These are phyloP conservation scores for Lamellibrachia columna DNA, from an alignment of 2,888 invertebrate genomes.

Conservation along the genomic window DNA sequence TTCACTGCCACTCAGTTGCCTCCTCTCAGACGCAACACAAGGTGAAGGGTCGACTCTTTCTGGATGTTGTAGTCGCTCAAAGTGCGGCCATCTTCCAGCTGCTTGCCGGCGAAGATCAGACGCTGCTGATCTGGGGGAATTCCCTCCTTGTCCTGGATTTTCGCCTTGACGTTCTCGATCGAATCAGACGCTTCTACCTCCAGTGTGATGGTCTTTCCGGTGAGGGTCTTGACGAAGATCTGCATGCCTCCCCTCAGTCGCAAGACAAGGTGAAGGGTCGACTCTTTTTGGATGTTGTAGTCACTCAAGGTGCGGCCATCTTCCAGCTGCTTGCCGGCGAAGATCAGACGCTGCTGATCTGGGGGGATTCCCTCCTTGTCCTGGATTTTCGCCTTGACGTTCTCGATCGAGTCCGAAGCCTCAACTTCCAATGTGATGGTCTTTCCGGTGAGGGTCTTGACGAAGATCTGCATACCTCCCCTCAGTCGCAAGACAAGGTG, in stretches of 20 bases:
- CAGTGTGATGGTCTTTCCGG: conserved; percentile 55
- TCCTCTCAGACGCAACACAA: conserved; percentile 71
- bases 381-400: conserved; percentile 78
- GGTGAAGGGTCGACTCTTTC: conserved; percentile 92
- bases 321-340: conserved; percentile 91
- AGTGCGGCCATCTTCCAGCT: conserved; percentile 90
- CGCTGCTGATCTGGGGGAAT: conserved; percentile 75
- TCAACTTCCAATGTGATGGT: conserved; percentile 70
- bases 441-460: conserved; percentile 46
- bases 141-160: conserved; percentile 64
- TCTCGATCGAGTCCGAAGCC: conserved; percentile 84
- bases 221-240: conserved; percentile 46
- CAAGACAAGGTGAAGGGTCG: conserved; percentile 84
- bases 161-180: conserved; percentile 90
- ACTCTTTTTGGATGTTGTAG: conserved; percentile 95
- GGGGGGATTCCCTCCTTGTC: conserved; percentile 66
- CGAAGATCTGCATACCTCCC: conserved; percentile 63
- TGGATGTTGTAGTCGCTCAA: conserved; percentile 94
- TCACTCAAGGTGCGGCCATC: conserved; percentile 91
- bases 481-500: conserved; percentile 31
- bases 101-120: conserved; percentile 91
- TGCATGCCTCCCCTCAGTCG: conserved; percentile 36
- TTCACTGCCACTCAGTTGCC: conserved; percentile 44
- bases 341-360: conserved; percentile 84
- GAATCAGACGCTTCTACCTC: conserved; percentile 77